Percentiles rank a stretch among this genome's conserved stretches.
phyloP scores from a whole-genome alignment of 2,113 vertebrate genomes.

The Psittacula cyanocephala region DNA sequence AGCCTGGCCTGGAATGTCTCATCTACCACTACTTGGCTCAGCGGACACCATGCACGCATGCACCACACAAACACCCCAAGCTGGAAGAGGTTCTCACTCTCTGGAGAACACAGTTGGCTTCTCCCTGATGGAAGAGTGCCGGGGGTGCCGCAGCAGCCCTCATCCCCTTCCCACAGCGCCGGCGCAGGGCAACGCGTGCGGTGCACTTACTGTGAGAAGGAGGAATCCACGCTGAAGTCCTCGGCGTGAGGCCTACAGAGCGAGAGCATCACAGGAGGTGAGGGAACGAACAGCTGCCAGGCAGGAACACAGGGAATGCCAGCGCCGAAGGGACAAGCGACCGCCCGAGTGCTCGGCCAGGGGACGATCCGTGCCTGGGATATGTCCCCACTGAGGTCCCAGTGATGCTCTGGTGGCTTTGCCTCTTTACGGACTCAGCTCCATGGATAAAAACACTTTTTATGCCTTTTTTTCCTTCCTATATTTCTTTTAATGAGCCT shows the following conservation, averaged over 20 bases:
- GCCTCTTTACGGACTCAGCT: not conserved
- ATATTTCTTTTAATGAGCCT: not conserved
- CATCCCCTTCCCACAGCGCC: not conserved
- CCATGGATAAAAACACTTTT: not conserved
- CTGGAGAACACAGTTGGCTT: accelerated
- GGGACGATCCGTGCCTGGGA: accelerated
- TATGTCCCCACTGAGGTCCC: not conserved
- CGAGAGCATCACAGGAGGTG: constrained; percentile 25
- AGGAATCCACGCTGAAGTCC: constrained; percentile 93
- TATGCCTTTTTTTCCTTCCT: not conserved
- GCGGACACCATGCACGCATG: accelerated
- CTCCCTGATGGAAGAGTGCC: accelerated
- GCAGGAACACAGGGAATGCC: accelerated
- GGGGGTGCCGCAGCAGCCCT: not conserved
- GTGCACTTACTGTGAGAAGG: constrained; percentile 84
- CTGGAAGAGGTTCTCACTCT: accelerated
- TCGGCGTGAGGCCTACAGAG: constrained; percentile 77
- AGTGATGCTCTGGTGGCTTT: not conserved
- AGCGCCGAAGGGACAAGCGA: accelerated
- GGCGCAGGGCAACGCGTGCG: accelerated
- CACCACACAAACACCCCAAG: not conserved
- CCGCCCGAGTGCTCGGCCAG: accelerated
- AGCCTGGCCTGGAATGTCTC: not conserved
- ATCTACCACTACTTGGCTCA: not conserved
- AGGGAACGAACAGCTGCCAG: not conserved